These are phyloP conservation scores for Trematomus loennbergii DNA, from an alignment of 2,113 vertebrate genomes.

Conservation along the genomic window DNA sequence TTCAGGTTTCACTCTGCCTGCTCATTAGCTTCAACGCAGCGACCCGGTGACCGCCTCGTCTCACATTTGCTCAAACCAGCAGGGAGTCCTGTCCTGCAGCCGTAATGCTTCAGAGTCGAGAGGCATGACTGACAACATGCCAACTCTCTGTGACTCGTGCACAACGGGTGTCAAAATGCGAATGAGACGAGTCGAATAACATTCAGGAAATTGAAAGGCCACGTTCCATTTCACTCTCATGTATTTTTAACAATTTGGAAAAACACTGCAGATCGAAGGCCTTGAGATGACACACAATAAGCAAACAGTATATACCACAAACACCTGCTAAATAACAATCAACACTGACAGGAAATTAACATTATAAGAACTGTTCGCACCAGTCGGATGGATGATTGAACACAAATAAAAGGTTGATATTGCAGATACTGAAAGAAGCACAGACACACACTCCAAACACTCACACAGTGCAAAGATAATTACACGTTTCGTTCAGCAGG, in stretches of 20 bases:
- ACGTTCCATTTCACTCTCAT: not conserved
- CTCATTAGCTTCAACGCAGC: not conserved
- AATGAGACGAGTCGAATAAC: conserved; percentile 35
- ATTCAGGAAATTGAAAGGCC: conserved; percentile 14
- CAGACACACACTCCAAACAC: not conserved
- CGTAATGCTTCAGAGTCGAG: not conserved
- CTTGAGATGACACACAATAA: not conserved
- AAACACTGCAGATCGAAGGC: not conserved
- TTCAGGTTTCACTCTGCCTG: not conserved
- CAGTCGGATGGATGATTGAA: not conserved
- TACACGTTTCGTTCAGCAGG: too few species aligned
- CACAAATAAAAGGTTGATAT: not conserved
- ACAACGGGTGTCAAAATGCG: not conserved
- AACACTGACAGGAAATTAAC: not conserved
- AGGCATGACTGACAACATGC: not conserved
- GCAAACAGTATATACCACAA: not conserved
- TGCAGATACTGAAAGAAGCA: not conserved
- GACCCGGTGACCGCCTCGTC: not conserved
- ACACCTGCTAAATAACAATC: not conserved
- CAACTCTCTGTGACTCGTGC: conserved; percentile 10
- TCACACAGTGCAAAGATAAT: too few species aligned
- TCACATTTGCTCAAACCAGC: not conserved
- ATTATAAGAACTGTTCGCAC: not conserved
- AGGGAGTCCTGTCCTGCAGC: not conserved
- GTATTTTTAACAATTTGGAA: not conserved